Evolutionary conservation across 2,888 invertebrate genomes (phyloP), one percentile per base, ranked within the genome.

Genomic region (Harpalus rufipes): DNA sequence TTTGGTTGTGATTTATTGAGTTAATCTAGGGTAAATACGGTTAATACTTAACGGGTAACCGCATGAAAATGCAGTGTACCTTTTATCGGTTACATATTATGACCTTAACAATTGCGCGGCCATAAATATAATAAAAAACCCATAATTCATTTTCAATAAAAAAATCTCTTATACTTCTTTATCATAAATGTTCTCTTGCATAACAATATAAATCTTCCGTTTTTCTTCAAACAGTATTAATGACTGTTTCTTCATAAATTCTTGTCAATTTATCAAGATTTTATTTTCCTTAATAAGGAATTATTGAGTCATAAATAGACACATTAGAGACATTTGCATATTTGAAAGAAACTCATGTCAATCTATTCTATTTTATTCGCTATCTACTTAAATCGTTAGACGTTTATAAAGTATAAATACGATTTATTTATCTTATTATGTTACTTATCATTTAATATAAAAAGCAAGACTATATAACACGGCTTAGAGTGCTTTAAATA

Each of bases 281-380:
- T 51, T 51, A 51, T 51, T 51, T 51, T 12, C 44, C 44, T 12
- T 51, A 51, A 51, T 51, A 51, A 51, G 44, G 44, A 51, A 51
- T 51, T 51, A 51, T 51, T 51, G 44, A 51, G 10, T 51, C 44
- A 51, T 51, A 51, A 51, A 51, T 51, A 51, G 44, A 51, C 44
- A 12, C 10, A 51, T 51, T 51, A 51, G 12, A 51, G 44, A 51
- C 44, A 51, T 51, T 51, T 51, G 44, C 44, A 51, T 51, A 51
- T 32, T 32, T 32, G 32, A 32, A 32, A 32, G 32, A 32, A 32
- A 32, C 32, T 32, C 32, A 12, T 51, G 44, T 12, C 12, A 51
- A 51, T 51, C 44, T 51, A 51, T 51, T 51, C 44, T 51, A 12
- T 51, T 12, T 51, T 51, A 32, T 32, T 32, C 32, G 32, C 5